These are phyloP conservation scores for Apeira syringaria DNA, from an alignment of 2,888 invertebrate genomes.

Conservation along the genomic window DNA sequence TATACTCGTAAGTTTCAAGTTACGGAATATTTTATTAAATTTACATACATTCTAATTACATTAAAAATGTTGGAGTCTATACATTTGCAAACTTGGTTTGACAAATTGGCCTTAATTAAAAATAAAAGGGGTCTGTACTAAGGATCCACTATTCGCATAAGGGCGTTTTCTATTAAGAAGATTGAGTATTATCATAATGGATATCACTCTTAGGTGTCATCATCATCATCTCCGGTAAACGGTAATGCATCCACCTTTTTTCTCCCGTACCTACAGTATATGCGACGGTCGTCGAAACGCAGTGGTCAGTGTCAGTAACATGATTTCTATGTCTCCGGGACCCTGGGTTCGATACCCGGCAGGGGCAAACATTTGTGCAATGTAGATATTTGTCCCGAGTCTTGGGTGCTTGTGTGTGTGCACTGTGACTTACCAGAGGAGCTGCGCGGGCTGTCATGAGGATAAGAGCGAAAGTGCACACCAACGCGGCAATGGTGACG, in stretches of 20 bases:
- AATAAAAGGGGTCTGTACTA: conserved; percentile 11
- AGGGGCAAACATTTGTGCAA: no score
- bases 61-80: conserved; percentile 2
- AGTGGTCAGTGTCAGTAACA: no score
- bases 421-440: conserved; percentile 58
- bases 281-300: no score
- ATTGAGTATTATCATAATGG: conserved; percentile 10
- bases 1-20: conserved; percentile 4
- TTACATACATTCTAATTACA: no score
- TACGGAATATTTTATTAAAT: no score
- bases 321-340: no score
- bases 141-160: conserved; percentile 21
- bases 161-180: conserved; percentile 16
- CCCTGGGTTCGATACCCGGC: no score
- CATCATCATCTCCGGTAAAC: no score
- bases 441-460: conserved; percentile 53
- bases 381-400: no score
- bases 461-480: conserved; percentile 53
- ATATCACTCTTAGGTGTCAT: conserved; percentile 13
- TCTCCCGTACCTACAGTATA: no score
- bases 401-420: no score
- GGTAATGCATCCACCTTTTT: no score
- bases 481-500: conserved; percentile 46
- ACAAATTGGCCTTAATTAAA: conserved; percentile 29
- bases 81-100: conserved; percentile 22